Percentiles rank a stretch among this genome's conserved stretches.
phyloP scores from a whole-genome alignment of 2,113 vertebrate species.

The Carettochelys insculpta region DNA sequence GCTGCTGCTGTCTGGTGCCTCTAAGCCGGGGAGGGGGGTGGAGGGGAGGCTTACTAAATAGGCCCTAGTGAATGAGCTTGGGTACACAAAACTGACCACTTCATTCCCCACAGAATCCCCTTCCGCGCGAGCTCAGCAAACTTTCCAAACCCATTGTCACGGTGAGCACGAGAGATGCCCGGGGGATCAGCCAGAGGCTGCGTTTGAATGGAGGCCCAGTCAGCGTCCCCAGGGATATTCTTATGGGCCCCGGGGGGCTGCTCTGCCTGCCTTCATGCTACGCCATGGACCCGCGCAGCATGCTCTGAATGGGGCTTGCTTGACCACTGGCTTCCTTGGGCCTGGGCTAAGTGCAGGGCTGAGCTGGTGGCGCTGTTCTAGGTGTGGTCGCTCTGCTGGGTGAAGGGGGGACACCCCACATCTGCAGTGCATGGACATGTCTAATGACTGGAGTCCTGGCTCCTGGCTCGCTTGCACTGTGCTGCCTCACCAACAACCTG shows the following conservation, averaged over 20 bases:
- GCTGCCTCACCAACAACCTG: background rate
- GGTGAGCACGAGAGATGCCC: background rate
- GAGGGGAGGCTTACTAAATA: background rate
- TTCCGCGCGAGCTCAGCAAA: background rate
- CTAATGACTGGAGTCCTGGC: background rate
- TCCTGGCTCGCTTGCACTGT: background rate
- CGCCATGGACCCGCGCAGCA: background rate
- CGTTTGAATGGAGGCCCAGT: background rate
- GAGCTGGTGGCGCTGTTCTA: background rate
- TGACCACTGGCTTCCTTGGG: background rate
- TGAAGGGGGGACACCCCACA: background rate
- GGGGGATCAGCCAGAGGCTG: background rate
- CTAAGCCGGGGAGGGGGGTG: background rate
- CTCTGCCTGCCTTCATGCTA: background rate
- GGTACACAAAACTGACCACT: background rate
- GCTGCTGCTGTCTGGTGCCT: background rate
- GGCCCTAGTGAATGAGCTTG: background rate
- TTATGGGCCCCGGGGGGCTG: background rate
- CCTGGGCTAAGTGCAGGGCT: background rate
- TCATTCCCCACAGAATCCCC: background rate
- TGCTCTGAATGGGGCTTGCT: background rate
- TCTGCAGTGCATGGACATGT: background rate
- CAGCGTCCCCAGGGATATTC: background rate
- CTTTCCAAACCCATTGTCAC: background rate
- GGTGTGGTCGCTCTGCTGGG: background rate